Percentiles rank a stretch among this genome's conserved stretches.
Evolutionary conservation across 2,797 vertebrate species (phyloP).

Genomic region (Picus viridis): DNA sequence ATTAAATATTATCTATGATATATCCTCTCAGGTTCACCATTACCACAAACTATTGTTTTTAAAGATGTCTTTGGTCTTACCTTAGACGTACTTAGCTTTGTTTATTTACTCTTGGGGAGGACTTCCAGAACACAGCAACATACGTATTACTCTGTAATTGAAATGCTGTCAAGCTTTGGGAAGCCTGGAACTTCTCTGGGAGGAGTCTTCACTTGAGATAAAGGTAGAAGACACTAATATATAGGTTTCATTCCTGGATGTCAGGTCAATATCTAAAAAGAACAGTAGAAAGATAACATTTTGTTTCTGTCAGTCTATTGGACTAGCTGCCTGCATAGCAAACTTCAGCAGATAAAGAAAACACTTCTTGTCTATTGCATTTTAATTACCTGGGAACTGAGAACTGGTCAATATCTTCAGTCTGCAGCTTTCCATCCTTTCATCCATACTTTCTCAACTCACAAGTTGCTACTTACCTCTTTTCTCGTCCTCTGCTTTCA

Average conservation of each 20-base stretch:
- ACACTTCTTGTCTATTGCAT: not conserved
- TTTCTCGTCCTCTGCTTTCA: not conserved
- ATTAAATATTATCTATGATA: not conserved
- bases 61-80: not conserved
- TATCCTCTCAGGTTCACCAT: accelerated
- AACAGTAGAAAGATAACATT: not conserved
- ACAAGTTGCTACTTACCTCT: not conserved
- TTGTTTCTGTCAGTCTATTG: not conserved
- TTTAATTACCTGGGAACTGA: slow-evolving; percentile 6
- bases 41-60: not conserved
- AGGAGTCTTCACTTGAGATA: not conserved
- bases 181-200: not conserved
- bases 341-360: not conserved
- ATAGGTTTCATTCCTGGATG: not conserved
- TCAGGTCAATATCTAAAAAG: not conserved
- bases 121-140: not conserved
- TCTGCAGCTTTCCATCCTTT: not conserved
- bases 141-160: not conserved
- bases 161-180: not conserved
- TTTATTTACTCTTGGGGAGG: not conserved
- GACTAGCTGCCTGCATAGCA: not conserved
- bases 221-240: not conserved
- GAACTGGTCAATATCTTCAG: not conserved
- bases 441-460: not conserved
- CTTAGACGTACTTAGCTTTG: not conserved